Evolutionary conservation across 1,140 invertebrate genomes (phyloP).

Genomic region (Limonius californicus): DNA sequence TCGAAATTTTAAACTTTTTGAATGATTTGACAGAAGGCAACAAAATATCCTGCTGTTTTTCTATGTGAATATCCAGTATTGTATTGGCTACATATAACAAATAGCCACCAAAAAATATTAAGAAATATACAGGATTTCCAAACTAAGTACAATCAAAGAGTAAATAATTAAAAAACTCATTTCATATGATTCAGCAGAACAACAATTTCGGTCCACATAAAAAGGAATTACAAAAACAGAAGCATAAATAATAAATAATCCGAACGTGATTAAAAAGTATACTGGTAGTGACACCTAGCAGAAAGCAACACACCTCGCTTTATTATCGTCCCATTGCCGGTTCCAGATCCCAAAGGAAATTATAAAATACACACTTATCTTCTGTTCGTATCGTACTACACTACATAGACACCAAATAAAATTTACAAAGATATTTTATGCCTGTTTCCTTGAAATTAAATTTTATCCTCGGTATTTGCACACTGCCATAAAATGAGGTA

Average conservation of each 20-base stretch:
- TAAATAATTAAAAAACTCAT: no score
- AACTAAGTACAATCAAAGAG: no score
- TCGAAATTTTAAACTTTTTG: no score
- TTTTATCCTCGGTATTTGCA: not conserved
- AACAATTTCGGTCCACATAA: slow-evolving; percentile 6
- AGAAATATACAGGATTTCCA: no score
- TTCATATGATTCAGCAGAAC: not conserved
- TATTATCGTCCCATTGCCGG: slow-evolving; percentile 9
- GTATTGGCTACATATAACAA: no score
- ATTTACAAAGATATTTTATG: slow-evolving; percentile 14
- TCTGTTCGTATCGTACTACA: slow-evolving; percentile 8
- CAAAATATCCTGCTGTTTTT: no score
- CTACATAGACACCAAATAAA: slow-evolving; percentile 11
- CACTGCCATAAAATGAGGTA: not conserved
- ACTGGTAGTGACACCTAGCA: slow-evolving; percentile 21
- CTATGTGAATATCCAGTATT: no score
- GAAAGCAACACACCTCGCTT: not conserved
- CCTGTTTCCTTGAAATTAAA: slow-evolving; percentile 6
- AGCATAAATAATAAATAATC: slow-evolving; percentile 22
- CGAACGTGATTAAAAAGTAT: slow-evolving; percentile 26
- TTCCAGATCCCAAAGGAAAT: slow-evolving; percentile 28
- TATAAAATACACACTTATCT: slow-evolving; percentile 25
- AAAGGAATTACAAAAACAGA: slow-evolving; percentile 12
- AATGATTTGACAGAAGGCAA: no score
- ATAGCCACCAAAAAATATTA: no score